Conservation (phyloP, 2,113 vertebrate species). For the Mugil cephalus region DNA sequence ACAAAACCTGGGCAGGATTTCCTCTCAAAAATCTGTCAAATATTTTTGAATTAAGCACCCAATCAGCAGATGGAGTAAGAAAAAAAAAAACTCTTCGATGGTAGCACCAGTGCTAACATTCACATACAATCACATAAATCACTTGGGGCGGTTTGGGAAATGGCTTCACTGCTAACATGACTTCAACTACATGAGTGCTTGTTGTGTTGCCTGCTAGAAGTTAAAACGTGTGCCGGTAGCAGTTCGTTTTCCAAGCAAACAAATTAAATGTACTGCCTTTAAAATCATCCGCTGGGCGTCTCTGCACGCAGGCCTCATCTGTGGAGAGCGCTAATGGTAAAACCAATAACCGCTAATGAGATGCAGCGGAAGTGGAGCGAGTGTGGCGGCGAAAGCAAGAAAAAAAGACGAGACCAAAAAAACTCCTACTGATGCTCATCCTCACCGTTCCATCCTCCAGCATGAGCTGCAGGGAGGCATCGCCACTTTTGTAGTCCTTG, state of each 20-base stretch:
- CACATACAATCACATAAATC: constrained; percentile 23
- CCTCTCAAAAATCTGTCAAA: no score
- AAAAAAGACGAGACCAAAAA: neutral
- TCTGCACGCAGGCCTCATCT: constrained; percentile 50
- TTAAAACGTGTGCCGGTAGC: neutral
- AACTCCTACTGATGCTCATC: neutral
- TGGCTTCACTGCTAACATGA: neutral
- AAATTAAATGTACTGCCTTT: constrained; percentile 42
- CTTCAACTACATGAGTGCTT: constrained; percentile 15
- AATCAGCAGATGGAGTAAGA: neutral
- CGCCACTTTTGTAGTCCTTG: constrained; percentile 94
- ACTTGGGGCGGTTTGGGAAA: constrained; percentile 1
- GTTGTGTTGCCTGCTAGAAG: neutral
- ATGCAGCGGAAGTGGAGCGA: constrained; percentile 1
- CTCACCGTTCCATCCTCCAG: constrained; percentile 94
- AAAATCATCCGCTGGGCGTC: constrained; percentile 40
- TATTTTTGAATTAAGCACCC: neutral
- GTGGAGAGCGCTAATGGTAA: constrained; percentile 43
- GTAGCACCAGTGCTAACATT: neutral
- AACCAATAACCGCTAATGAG: constrained; percentile 56
- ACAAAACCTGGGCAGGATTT: no score
- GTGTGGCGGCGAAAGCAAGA: neutral
- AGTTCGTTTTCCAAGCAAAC: constrained; percentile 26
- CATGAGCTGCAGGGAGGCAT: constrained; percentile 89
- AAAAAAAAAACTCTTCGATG: neutral